Percentiles rank a stretch among this genome's conserved stretches.
phyloP scores from a whole-genome alignment of 2,888 invertebrate species.

The Heliconius aoede region DNA sequence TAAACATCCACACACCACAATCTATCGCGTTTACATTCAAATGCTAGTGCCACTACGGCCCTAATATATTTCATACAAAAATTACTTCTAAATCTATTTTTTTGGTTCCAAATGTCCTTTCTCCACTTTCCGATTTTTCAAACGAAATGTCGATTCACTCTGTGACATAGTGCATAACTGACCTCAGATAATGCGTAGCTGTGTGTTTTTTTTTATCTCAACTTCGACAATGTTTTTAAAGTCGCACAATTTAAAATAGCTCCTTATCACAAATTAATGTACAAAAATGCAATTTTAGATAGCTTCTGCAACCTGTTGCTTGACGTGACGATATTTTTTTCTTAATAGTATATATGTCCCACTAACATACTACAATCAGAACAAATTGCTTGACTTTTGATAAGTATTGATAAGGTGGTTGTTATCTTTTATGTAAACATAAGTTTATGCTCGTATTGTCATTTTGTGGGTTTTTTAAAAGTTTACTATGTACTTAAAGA shows the following conservation, averaged over 20 bases:
- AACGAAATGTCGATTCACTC: not conserved
- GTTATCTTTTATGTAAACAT: slow-evolving; percentile 50
- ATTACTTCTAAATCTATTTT: no score
- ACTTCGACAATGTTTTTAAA: slow-evolving; percentile 47
- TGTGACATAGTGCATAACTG: slow-evolving; percentile 13
- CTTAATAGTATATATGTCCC: slow-evolving; percentile 56
- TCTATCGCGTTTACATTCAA: no score
- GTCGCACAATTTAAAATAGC: not conserved
- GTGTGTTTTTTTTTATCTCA: slow-evolving; percentile 35
- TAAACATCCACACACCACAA: no score
- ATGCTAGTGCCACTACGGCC: no score
- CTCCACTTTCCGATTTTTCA: no score
- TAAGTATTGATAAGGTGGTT: slow-evolving; percentile 58
- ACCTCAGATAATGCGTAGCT: slow-evolving; percentile 5
- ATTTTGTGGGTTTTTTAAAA: not conserved
- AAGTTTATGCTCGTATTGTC: slow-evolving; percentile 29
- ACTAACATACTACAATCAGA: slow-evolving; percentile 60
- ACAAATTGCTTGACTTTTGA: slow-evolving; percentile 65
- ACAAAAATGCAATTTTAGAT: slow-evolving; percentile 65
- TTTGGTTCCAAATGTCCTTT: no score
- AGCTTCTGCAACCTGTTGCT: slow-evolving; percentile 67
- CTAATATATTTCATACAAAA: no score
- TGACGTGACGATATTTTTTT: slow-evolving; percentile 32
- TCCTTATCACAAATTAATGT: slow-evolving; percentile 42
- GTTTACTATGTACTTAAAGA: not conserved